Evolutionary conservation across 2,888 invertebrate species (phyloP).

Genomic region (Coecobrya sp.): DNA sequence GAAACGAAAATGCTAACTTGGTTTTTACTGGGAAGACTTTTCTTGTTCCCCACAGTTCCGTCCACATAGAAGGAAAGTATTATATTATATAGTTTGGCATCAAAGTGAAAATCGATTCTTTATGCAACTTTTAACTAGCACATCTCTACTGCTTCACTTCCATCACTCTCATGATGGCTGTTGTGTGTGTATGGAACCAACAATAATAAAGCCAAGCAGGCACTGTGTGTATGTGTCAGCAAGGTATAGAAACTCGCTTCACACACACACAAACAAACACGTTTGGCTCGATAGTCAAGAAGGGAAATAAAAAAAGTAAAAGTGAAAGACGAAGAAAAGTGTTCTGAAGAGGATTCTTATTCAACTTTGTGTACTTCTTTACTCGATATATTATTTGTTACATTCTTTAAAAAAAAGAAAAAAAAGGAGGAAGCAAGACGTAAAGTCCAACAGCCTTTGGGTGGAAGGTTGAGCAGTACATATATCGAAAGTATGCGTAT

Average conservation of each 20-base stretch:
- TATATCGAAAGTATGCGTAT: background rate
- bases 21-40: conserved; percentile 26
- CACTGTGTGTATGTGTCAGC: background rate
- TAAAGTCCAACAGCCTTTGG: conserved; percentile 74
- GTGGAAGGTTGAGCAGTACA: conserved; percentile 21
- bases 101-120: conserved; percentile 78
- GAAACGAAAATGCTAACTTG: conserved; percentile 54
- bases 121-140: conserved; percentile 78
- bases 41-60: background rate
- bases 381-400: conserved; percentile 51
- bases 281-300: background rate
- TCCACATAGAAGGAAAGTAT: conserved; percentile 63
- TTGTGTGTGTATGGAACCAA: conserved; percentile 57
- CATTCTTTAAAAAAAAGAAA: conserved; percentile 42
- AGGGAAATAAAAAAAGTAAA: conserved; percentile 43
- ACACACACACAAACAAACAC: background rate
- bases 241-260: background rate
- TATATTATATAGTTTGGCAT: conserved; percentile 33
- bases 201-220: conserved; percentile 30
- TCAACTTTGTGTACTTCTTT: conserved; percentile 58
- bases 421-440: conserved; percentile 37
- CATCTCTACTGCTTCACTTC: conserved; percentile 47
- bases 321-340: conserved; percentile 25
- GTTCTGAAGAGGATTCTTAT: conserved; percentile 57
- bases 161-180: conserved; percentile 56